These are phyloP conservation scores for Mercenaria mercenaria DNA, from an alignment of 1,140 invertebrate species.

Conservation along the genomic window DNA sequence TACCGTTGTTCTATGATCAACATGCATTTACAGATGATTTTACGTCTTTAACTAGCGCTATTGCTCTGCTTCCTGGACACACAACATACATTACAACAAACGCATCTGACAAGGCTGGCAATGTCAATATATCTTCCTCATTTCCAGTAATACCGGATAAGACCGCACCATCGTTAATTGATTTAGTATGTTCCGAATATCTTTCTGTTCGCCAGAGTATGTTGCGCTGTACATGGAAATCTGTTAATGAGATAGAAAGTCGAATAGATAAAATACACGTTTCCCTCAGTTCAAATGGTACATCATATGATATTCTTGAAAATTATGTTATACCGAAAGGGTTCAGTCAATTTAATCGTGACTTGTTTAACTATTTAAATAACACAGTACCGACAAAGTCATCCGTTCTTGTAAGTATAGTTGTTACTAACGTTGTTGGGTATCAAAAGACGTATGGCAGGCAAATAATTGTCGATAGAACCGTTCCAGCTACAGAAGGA, in stretches of 20 bases:
- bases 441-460: neutral
- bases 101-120: slow-evolving; percentile 23
- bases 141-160: slow-evolving; percentile 33
- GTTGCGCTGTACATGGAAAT: slow-evolving; percentile 2
- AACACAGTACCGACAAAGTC: neutral
- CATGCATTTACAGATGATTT: slow-evolving; percentile 81
- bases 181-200: slow-evolving; percentile 26
- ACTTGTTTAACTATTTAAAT: neutral
- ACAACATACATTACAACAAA: slow-evolving; percentile 11
- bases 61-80: neutral
- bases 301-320: slow-evolving; percentile 13
- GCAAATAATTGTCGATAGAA: slow-evolving; percentile 38
- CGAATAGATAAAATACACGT: neutral
- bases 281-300: neutral
- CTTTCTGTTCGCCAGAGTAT: slow-evolving; percentile 1
- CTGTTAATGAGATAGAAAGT: slow-evolving; percentile 41
- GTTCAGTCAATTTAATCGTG: slow-evolving; percentile 86
- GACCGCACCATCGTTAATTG: neutral
- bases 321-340: slow-evolving; percentile 87
- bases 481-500: neutral
- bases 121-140: neutral
- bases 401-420: neutral
- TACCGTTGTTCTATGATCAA: slow-evolving; percentile 39
- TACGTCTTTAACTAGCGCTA: neutral
- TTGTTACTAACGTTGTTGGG: slow-evolving; percentile 19